phyloP scores from a whole-genome alignment of 2,888 invertebrate genomes.

The Axea sp. region DNA sequence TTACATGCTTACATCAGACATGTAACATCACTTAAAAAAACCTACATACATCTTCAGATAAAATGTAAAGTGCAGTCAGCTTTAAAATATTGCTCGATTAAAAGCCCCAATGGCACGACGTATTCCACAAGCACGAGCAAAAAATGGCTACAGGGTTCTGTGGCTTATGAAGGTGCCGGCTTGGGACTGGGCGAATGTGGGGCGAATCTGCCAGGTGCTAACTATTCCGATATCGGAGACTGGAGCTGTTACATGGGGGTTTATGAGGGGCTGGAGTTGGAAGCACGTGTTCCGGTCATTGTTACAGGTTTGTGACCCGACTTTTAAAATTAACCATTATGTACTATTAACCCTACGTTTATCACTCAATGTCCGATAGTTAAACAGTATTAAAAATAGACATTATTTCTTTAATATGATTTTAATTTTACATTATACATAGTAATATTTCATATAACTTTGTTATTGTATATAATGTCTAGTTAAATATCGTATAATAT shows the following conservation, averaged over 20 bases:
- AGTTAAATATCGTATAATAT: too few species aligned
- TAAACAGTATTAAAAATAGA: background rate
- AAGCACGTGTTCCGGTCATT: constrained; percentile 64
- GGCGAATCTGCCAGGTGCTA: constrained; percentile 65
- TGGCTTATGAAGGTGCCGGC: constrained; percentile 68
- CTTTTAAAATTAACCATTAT: constrained; percentile 18
- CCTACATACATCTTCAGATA: constrained; percentile 65
- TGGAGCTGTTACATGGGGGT: constrained; percentile 74
- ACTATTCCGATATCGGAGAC: constrained; percentile 66
- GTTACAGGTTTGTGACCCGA: constrained; percentile 69
- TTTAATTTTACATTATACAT: too few species aligned
- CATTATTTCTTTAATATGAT: too few species aligned
- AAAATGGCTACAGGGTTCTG: constrained; percentile 26
- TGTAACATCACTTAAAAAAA: constrained; percentile 35
- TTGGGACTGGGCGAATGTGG: constrained; percentile 71
- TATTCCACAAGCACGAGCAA: constrained; percentile 63
- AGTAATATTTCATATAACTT: too few species aligned
- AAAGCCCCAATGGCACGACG: constrained; percentile 71
- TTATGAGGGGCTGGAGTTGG: constrained; percentile 65
- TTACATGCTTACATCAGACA: constrained; percentile 15
- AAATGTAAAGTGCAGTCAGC: constrained; percentile 66
- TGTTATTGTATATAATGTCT: too few species aligned
- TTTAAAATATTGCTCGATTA: constrained; percentile 73
- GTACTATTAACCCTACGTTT: constrained; percentile 5
- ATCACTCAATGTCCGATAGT: background rate